These are phyloP conservation scores for Miichthys miiuy DNA, from an alignment of 2,797 vertebrate species.

Conservation along the genomic window DNA sequence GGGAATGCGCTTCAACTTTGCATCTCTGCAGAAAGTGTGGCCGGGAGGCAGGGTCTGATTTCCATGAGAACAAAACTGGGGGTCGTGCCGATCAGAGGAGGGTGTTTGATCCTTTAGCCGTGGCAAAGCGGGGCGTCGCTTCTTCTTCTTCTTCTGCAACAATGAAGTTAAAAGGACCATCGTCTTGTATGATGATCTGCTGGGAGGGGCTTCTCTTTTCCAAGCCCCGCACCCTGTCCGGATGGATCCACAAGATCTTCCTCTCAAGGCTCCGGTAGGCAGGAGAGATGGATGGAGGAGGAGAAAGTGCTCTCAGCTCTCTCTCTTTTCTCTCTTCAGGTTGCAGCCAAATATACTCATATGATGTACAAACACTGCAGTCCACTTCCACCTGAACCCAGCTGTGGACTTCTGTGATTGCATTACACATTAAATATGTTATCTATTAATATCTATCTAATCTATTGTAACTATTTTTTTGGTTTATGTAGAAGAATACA, in stretches of 20 bases:
- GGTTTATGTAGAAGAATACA: neutral
- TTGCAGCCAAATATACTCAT: neutral
- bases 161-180: slow-evolving; percentile 81
- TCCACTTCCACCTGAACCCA: neutral
- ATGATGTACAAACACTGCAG: neutral
- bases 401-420: neutral
- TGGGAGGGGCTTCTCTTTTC: slow-evolving; percentile 78
- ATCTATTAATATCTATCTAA: too few relatives aligned
- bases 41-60: slow-evolving; percentile 71
- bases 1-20: slow-evolving; percentile 74
- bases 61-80: slow-evolving; percentile 78
- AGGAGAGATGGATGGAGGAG: slow-evolving; percentile 12
- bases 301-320: neutral
- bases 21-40: slow-evolving; percentile 70
- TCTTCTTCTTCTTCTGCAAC: slow-evolving; percentile 75
- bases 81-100: slow-evolving; percentile 60
- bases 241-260: slow-evolving; percentile 48
- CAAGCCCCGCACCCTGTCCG: slow-evolving; percentile 16
- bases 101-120: slow-evolving; percentile 73
- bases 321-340: neutral
- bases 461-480: neutral
- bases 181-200: slow-evolving; percentile 60
- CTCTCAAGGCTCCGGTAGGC: slow-evolving; percentile 1
- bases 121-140: slow-evolving; percentile 72
- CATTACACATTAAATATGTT: neutral